These are phyloP conservation scores for Genyomyrus donnyi DNA, from an alignment of 2,113 vertebrate species.

Conservation along the genomic window DNA sequence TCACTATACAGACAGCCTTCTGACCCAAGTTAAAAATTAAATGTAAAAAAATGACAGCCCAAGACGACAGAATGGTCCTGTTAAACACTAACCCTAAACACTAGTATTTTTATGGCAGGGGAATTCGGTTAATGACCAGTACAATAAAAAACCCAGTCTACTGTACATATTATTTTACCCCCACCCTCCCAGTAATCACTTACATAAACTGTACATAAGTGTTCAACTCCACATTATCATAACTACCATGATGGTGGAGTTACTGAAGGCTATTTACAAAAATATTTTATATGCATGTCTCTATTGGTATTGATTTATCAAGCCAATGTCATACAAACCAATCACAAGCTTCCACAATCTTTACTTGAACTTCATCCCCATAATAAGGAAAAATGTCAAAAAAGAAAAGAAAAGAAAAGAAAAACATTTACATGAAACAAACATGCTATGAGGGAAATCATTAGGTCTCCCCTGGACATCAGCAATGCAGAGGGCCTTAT, in stretches of 20 bases:
- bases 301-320: slow-evolving; percentile 5
- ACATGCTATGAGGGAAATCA: not conserved
- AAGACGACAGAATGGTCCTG: slow-evolving; percentile 45
- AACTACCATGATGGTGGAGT: slow-evolving; percentile 23
- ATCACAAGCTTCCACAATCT: not conserved
- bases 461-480: not conserved
- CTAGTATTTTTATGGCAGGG: slow-evolving; percentile 16
- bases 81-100: slow-evolving; percentile 27
- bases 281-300: slow-evolving; percentile 25
- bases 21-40: slow-evolving; percentile 48
- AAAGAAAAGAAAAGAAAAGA: not conserved
- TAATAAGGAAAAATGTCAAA: not conserved
- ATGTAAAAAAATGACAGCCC: slow-evolving; percentile 35
- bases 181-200: slow-evolving; percentile 12
- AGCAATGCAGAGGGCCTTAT: not conserved
- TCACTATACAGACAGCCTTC: slow-evolving; percentile 46
- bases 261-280: slow-evolving; percentile 46
- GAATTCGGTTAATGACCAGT: slow-evolving; percentile 14
- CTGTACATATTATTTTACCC: slow-evolving; percentile 22
- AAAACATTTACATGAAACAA: not conserved
- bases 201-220: slow-evolving; percentile 44
- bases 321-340: not conserved
- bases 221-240: slow-evolving; percentile 28
- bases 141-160: slow-evolving; percentile 7
- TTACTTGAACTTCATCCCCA: not conserved